Evolutionary conservation across 2,888 invertebrate genomes (phyloP).

Genomic region (Cremastinae sp.): DNA sequence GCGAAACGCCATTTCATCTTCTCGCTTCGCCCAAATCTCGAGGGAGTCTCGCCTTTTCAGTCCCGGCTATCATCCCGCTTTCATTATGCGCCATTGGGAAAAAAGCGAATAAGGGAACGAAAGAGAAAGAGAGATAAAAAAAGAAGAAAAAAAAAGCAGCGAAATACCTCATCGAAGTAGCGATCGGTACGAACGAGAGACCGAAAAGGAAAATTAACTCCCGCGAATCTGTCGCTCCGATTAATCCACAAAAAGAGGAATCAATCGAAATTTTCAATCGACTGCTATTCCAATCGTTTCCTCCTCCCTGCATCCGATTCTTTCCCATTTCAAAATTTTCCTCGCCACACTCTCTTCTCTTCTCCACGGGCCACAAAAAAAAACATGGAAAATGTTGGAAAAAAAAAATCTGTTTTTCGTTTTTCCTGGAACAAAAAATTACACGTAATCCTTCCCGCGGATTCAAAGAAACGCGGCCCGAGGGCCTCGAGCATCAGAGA

Average conservation of each 20-base stretch:
- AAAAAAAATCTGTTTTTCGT: background rate
- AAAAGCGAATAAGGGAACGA: background rate
- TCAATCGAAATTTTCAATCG: too few species aligned
- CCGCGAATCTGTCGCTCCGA: too few species aligned
- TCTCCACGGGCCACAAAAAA: too few species aligned
- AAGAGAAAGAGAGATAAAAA: constrained; percentile 10
- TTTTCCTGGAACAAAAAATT: background rate
- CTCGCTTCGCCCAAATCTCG: background rate
- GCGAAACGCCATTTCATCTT: constrained; percentile 34
- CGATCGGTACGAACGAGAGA: background rate
- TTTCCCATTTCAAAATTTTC: too few species aligned
- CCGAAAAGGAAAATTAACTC: too few species aligned
- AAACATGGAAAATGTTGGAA: background rate
- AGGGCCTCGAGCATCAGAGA: constrained; percentile 49
- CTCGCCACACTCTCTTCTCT: too few species aligned
- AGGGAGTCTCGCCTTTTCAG: too few species aligned
- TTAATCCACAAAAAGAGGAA: too few species aligned
- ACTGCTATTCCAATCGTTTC: too few species aligned
- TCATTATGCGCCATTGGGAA: background rate
- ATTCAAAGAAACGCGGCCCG: constrained; percentile 76
- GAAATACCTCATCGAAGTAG: background rate
- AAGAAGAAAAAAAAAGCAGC: constrained; percentile 1
- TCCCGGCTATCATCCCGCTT: too few species aligned
- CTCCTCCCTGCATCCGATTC: too few species aligned
- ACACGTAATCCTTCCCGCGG: constrained; percentile 41